Percentiles rank a stretch among this genome's conserved stretches.
Evolutionary conservation across 1,140 invertebrate species (phyloP).

Genomic region (Atta texana): DNA sequence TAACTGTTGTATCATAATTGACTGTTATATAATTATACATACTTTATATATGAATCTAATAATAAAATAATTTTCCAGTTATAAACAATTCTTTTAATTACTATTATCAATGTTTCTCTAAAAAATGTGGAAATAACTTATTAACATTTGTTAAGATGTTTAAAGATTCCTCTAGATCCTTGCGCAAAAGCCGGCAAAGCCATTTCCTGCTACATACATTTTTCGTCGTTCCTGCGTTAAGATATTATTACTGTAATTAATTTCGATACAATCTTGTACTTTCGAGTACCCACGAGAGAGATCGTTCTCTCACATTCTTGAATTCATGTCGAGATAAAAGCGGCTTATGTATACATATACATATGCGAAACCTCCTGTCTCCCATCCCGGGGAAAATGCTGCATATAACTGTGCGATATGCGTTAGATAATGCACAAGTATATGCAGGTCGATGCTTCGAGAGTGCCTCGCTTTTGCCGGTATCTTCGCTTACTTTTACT

Average conservation of each 20-base stretch:
- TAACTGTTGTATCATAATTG: background rate
- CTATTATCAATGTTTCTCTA: background rate
- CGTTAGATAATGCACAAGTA: conserved; percentile 45
- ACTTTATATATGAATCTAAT: background rate
- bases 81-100: background rate
- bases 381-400: background rate
- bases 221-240: conserved; percentile 17
- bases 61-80: background rate
- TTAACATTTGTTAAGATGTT: background rate
- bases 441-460: conserved; percentile 8
- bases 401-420: conserved; percentile 32
- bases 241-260: conserved; percentile 20
- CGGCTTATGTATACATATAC: background rate
- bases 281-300: background rate
- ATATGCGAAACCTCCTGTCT: background rate
- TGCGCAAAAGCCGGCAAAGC: background rate
- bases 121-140: background rate
- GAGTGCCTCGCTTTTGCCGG: conserved; percentile 17
- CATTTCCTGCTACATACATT: conserved; percentile 4
- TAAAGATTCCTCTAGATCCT: background rate
- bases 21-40: background rate
- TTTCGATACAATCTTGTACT: conserved; percentile 1
- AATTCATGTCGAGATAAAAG: conserved; percentile 21
- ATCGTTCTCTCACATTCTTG: conserved; percentile 26
- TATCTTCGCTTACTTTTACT: conserved; percentile 46